Evolutionary conservation across 2,888 invertebrate species (phyloP).

Genomic region (Nephrocerus scutellatus): DNA sequence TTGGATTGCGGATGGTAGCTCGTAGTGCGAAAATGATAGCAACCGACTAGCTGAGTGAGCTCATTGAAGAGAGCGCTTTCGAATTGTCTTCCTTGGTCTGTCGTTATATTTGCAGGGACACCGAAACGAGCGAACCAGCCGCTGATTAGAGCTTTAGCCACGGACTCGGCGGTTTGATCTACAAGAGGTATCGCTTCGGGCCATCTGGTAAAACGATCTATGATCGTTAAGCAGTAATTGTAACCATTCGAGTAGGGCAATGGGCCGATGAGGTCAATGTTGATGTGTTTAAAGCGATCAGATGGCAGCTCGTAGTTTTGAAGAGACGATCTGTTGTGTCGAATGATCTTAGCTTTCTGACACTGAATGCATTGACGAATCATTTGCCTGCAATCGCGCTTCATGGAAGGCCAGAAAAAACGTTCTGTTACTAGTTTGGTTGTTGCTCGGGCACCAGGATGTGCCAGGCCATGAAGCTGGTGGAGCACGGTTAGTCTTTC

Average conservation of each 20-base stretch:
- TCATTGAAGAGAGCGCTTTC: slow-evolving; percentile 7
- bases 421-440: neutral
- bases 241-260: slow-evolving; percentile 4
- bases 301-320: neutral
- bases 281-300: slow-evolving; percentile 7
- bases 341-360: too few relatives aligned
- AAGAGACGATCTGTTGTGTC: neutral
- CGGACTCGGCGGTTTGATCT: slow-evolving; percentile 4
- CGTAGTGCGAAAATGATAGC: slow-evolving; percentile 2
- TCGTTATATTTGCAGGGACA: slow-evolving; percentile 5
- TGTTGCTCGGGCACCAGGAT: slow-evolving; percentile 2
- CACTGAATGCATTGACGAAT: neutral
- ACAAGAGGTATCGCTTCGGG: slow-evolving; percentile 9
- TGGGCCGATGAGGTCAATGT: slow-evolving; percentile 9
- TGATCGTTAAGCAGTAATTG: slow-evolving; percentile 2
- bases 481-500: neutral
- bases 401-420: slow-evolving; percentile 8
- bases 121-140: slow-evolving; percentile 8
- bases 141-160: neutral
- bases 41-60: slow-evolving; percentile 2
- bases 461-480: slow-evolving; percentile 2
- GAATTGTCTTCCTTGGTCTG: slow-evolving; percentile 11
- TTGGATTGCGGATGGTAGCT: slow-evolving; percentile 8
- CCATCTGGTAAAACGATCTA: slow-evolving; percentile 13
- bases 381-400: neutral